A percentile compares a stretch with the other conserved stretches of the same genome.
Evolutionary conservation across 1,140 invertebrate species (phyloP).

Genomic region (Mycetomoellerius zeteki): DNA sequence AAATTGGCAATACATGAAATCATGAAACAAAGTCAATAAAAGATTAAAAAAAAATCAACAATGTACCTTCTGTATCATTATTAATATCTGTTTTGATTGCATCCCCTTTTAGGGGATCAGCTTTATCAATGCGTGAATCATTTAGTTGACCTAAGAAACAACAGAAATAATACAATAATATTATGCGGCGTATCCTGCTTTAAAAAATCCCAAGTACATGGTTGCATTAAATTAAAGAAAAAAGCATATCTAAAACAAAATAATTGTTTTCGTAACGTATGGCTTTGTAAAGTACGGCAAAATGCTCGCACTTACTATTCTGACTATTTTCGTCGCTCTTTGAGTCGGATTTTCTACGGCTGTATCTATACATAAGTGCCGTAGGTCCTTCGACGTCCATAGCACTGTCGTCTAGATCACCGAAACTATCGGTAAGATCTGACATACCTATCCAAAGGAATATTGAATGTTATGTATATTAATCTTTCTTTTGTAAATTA

Average conservation of each 20-base stretch:
- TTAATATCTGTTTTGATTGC: slow-evolving; percentile 83
- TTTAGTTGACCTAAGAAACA: slow-evolving; percentile 85
- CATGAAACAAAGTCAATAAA: slow-evolving; percentile 33
- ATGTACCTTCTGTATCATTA: slow-evolving; percentile 84
- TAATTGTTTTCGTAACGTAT: neutral
- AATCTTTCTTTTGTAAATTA: slow-evolving; percentile 15
- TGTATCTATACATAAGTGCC: slow-evolving; percentile 83
- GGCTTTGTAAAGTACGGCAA: neutral
- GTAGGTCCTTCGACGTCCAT: slow-evolving; percentile 82
- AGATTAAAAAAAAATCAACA: slow-evolving; percentile 78
- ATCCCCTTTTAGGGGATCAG: slow-evolving; percentile 82
- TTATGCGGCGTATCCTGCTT: neutral
- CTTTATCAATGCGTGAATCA: slow-evolving; percentile 83
- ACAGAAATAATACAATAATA: slow-evolving; percentile 78
- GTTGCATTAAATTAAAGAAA: slow-evolving; percentile 40
- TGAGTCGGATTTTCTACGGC: slow-evolving; percentile 83
- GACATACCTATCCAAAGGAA: slow-evolving; percentile 73
- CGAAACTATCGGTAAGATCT: slow-evolving; percentile 81
- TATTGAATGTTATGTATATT: slow-evolving; percentile 36
- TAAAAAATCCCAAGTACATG: neutral
- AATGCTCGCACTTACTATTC: slow-evolving; percentile 80
- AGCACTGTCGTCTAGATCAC: slow-evolving; percentile 83
- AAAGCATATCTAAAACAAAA: slow-evolving; percentile 37
- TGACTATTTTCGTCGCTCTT: slow-evolving; percentile 85
- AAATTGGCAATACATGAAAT: slow-evolving; percentile 6